Conservation (phyloP, 1,140 invertebrate genomes). For the Cardiocondyla obscurior region DNA sequence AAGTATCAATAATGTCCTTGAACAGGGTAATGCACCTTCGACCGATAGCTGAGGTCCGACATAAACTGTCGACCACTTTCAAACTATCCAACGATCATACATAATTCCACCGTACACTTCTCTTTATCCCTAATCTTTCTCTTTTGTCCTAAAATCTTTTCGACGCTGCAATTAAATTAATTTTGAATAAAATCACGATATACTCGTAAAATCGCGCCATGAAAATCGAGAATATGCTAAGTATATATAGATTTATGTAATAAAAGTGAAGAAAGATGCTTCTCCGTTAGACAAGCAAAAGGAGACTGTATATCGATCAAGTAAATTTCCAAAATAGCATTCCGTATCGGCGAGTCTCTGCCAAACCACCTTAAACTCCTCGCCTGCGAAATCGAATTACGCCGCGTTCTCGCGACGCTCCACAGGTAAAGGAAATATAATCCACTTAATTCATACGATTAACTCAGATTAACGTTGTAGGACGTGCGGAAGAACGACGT, state of each 20-base stretch:
- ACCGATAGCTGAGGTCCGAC: conserved; percentile 11
- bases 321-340: background rate
- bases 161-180: background rate
- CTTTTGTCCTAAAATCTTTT: background rate
- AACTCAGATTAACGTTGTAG: conserved; percentile 44
- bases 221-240: background rate
- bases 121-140: background rate
- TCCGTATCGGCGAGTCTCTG: conserved; percentile 3
- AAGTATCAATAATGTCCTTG: conserved; percentile 61
- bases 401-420: conserved; percentile 16
- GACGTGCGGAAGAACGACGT: conserved; percentile 29
- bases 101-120: conserved; percentile 16
- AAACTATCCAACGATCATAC: conserved; percentile 38
- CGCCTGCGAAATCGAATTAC: conserved; percentile 31
- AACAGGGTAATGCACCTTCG: conserved; percentile 48
- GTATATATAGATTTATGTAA: background rate
- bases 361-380: conserved; percentile 32
- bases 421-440: conserved; percentile 44
- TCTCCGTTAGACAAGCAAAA: background rate
- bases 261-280: background rate
- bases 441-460: conserved; percentile 51
- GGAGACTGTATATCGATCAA: background rate
- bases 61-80: conserved; percentile 37
- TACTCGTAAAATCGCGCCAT: background rate
- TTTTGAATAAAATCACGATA: background rate